Conservation (phyloP, 2,113 vertebrate genomes). For the Python bivittatus region DNA sequence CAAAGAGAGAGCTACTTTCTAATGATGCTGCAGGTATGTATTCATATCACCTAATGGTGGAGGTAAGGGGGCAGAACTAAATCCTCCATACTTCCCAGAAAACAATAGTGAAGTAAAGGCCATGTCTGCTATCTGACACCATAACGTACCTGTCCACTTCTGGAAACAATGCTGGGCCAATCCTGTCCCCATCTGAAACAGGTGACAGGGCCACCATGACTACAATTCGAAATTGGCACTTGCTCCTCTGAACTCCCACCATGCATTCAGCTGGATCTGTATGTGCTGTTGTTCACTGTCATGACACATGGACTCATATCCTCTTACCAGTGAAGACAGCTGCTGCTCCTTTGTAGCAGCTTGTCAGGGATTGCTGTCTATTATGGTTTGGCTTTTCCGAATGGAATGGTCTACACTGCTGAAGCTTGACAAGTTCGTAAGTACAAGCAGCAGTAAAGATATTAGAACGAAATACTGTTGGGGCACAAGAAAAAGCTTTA, state of each 20-base stretch:
- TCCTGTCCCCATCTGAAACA: background rate
- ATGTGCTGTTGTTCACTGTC: background rate
- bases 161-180: background rate
- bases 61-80: background rate
- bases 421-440: background rate
- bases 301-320: background rate
- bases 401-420: background rate
- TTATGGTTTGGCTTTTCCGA: background rate
- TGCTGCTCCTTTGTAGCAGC: background rate
- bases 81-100: background rate
- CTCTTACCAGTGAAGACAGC: background rate
- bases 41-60: background rate
- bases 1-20: background rate
- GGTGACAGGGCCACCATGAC: background rate
- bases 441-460: background rate
- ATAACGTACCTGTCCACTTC: background rate
- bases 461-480: background rate
- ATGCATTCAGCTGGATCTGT: background rate
- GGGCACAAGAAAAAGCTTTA: background rate
- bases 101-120: background rate
- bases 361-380: background rate
- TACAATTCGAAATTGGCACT: background rate
- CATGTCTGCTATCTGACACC: background rate
- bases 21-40: background rate
- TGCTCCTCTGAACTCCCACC: background rate